Conservation (phyloP, 2,888 invertebrate species). For the Amphipoea oculea region DNA sequence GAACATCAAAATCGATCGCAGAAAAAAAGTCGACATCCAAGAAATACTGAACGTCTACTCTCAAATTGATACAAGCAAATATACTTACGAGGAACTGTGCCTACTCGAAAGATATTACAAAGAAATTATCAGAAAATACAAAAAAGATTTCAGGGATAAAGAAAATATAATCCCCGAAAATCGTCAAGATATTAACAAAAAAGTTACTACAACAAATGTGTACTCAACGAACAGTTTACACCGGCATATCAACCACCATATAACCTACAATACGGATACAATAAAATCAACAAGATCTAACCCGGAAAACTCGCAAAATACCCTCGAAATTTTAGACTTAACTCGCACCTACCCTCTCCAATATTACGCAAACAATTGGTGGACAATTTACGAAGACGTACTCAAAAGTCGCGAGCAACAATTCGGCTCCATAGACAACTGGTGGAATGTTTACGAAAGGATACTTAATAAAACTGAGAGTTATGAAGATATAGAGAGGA, state of each 20-base stretch:
- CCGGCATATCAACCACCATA: slow-evolving; percentile 72
- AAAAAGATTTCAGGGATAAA: slow-evolving; percentile 75
- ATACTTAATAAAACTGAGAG: slow-evolving; percentile 79
- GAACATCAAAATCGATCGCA: slow-evolving; percentile 81
- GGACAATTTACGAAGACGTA: slow-evolving; percentile 87
- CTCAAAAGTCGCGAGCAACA: slow-evolving; percentile 85
- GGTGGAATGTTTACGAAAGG: slow-evolving; percentile 88
- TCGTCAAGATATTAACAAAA: slow-evolving; percentile 72
- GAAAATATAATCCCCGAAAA: slow-evolving; percentile 75
- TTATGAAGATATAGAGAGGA: slow-evolving; percentile 76
- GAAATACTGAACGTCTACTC: slow-evolving; percentile 86
- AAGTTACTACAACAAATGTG: slow-evolving; percentile 77
- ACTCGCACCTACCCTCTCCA: slow-evolving; percentile 85
- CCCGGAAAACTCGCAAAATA: slow-evolving; percentile 73
- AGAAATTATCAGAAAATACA: slow-evolving; percentile 85
- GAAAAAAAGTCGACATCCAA: slow-evolving; percentile 82
- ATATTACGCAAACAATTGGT: slow-evolving; percentile 90
- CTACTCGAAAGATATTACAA: slow-evolving; percentile 86
- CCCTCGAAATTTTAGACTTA: slow-evolving; percentile 83
- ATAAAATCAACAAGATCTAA: slow-evolving; percentile 72
- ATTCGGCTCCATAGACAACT: slow-evolving; percentile 87
- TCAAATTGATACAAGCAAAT: slow-evolving; percentile 84
- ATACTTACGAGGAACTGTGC: slow-evolving; percentile 87
- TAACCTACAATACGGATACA: slow-evolving; percentile 71
- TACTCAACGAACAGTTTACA: slow-evolving; percentile 57